These are phyloP conservation scores for Apoda limacodes DNA, from an alignment of 2,888 invertebrate genomes.

Conservation along the genomic window DNA sequence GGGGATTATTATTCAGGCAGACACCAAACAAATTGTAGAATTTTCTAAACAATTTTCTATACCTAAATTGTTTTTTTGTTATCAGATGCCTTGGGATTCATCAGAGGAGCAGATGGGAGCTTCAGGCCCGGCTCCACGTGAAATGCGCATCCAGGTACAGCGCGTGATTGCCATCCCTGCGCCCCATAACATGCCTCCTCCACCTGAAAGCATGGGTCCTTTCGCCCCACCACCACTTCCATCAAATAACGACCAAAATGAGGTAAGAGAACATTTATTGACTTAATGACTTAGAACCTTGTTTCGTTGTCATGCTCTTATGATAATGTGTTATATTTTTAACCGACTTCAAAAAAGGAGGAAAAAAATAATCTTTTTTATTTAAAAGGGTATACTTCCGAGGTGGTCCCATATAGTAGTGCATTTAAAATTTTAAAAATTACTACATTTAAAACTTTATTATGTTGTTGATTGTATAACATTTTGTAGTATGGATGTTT, in stretches of 20 bases:
- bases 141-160: slow-evolving; percentile 66
- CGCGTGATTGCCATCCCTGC: slow-evolving; percentile 59
- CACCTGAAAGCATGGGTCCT: slow-evolving; percentile 39
- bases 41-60: slow-evolving; percentile 8
- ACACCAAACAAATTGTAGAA: slow-evolving; percentile 1
- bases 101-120: slow-evolving; percentile 55
- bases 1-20: too few relatives aligned
- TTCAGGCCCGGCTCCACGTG: slow-evolving; percentile 39
- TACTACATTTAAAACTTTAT: too few relatives aligned
- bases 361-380: too few relatives aligned
- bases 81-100: slow-evolving; percentile 61
- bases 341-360: too few relatives aligned
- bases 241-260: slow-evolving; percentile 42
- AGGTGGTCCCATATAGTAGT: too few relatives aligned
- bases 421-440: too few relatives aligned
- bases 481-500: too few relatives aligned
- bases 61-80: slow-evolving; percentile 15
- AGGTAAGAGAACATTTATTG: slow-evolving; percentile 37
- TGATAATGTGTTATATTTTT: too few relatives aligned
- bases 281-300: too few relatives aligned
- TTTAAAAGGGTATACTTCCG: too few relatives aligned
- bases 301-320: too few relatives aligned
- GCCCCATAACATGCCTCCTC: slow-evolving; percentile 48
- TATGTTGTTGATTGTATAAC: too few relatives aligned
- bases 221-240: slow-evolving; percentile 49